Percentiles rank a stretch among this genome's conserved stretches.
Evolutionary conservation across 2,888 invertebrate species (phyloP).

Genomic region (Cephus rjabovi): DNA sequence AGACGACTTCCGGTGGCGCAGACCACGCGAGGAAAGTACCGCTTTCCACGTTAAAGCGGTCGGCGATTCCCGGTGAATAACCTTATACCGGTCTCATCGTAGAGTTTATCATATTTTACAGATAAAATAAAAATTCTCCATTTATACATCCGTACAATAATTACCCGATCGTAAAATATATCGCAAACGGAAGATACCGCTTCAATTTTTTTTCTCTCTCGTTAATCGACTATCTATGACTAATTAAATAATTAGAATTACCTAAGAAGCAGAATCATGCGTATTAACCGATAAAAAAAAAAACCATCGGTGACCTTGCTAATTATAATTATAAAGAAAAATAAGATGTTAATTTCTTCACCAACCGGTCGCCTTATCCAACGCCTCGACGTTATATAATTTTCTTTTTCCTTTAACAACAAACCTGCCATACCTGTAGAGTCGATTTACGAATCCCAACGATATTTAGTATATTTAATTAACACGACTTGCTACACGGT

Average conservation of each 20-base stretch:
- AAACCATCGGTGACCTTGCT: neutral
- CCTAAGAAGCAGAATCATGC: neutral
- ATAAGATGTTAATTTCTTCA: neutral
- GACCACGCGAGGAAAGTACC: neutral
- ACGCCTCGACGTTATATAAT: too few species aligned
- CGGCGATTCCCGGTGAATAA: constrained; percentile 5
- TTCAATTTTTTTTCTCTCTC: neutral
- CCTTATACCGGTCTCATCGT: neutral
- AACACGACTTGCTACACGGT: neutral
- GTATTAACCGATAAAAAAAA: neutral
- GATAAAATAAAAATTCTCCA: neutral
- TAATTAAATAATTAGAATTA: neutral
- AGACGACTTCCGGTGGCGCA: neutral
- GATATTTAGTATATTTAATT: neutral
- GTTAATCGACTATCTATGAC: neutral
- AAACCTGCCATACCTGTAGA: neutral
- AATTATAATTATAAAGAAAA: neutral
- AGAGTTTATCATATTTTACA: neutral
- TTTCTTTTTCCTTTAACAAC: neutral
- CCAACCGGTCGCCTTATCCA: neutral
- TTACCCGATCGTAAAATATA: neutral
- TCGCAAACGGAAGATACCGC: neutral
- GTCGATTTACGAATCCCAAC: neutral
- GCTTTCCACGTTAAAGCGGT: neutral
- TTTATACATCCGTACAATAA: neutral